Conservation (phyloP, 2,113 vertebrate genomes). For the Heterocephalus glaber region DNA sequence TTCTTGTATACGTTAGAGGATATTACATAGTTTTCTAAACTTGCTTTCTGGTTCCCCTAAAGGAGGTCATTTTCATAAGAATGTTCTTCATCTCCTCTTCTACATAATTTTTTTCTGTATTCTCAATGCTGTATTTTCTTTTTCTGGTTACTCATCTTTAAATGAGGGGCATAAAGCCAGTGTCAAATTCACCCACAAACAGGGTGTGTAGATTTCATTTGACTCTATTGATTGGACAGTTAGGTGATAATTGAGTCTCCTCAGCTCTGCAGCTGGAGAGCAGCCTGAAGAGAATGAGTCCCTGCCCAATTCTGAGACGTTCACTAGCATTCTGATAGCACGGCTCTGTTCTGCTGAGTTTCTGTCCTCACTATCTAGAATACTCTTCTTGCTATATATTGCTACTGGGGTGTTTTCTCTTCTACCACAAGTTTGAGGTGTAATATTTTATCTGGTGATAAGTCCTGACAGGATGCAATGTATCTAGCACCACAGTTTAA, state of each 20-base stretch:
- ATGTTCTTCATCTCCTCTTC: conserved; percentile 32
- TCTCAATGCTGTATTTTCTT: conserved; percentile 27
- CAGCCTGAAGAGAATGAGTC: neutral
- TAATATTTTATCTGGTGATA: conserved; percentile 21
- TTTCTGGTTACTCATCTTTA: conserved; percentile 57
- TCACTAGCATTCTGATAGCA: neutral
- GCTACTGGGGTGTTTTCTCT: neutral
- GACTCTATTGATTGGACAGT: conserved; percentile 2
- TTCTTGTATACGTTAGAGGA: neutral
- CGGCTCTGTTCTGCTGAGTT: neutral
- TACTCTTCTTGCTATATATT: neutral
- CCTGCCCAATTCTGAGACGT: neutral
- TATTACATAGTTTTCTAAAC: conserved; percentile 23
- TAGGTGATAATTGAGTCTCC: conserved; percentile 35
- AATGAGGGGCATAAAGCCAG: neutral
- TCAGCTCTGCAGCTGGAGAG: neutral
- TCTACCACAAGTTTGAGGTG: neutral
- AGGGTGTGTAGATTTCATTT: conserved; percentile 30
- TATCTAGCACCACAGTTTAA: neutral
- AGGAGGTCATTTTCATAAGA: conserved; percentile 46
- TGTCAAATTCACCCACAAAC: conserved; percentile 47
- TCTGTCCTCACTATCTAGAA: neutral
- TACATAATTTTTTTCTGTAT: neutral
- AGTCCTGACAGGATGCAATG: neutral
- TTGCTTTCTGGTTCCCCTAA: neutral